phyloP scores from a whole-genome alignment of 2,797 vertebrate genomes.

The Psittacula echo region DNA sequence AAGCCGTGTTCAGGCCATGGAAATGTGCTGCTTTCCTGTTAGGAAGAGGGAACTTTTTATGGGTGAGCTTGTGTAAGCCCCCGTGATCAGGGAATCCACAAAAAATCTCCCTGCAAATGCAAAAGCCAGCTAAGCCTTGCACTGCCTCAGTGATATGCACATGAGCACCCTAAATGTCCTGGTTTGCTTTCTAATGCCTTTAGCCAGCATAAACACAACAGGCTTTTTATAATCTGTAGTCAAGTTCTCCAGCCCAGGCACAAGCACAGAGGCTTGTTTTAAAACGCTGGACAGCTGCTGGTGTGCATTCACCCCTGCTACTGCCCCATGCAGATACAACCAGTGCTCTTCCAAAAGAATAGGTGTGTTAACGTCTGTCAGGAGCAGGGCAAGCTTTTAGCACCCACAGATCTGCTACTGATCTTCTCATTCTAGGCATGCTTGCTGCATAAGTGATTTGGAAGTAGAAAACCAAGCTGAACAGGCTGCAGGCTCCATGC shows the following conservation, averaged over 20 bases:
- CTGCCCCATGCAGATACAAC: not conserved
- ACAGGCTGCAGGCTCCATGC: constrained; percentile 19
- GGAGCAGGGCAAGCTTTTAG: not conserved
- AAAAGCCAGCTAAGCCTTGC: constrained; percentile 48
- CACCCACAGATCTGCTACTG: not conserved
- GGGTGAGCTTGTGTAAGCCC: constrained; percentile 25
- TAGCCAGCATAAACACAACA: constrained; percentile 48
- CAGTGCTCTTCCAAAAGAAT: not conserved
- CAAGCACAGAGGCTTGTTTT: not conserved
- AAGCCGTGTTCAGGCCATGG: constrained; percentile 12
- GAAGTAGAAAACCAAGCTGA: constrained; percentile 24
- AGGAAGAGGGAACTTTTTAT: not conserved
- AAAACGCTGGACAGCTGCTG: not conserved
- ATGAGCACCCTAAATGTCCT: constrained; percentile 62
- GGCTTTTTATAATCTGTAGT: constrained; percentile 39
- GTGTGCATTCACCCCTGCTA: not conserved
- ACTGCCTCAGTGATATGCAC: constrained; percentile 49
- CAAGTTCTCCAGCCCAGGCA: constrained; percentile 14
- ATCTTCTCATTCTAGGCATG: not conserved
- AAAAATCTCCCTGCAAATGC: constrained; percentile 40
- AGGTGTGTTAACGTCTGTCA: not conserved
- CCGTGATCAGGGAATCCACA: constrained; percentile 25
- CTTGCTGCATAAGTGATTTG: constrained; percentile 29
- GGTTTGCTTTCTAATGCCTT: constrained; percentile 56
- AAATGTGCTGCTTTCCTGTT: constrained; percentile 15